Base-by-base conservation (phyloP, 1,140 invertebrate genomes). In the Intoshia linei region DNA sequence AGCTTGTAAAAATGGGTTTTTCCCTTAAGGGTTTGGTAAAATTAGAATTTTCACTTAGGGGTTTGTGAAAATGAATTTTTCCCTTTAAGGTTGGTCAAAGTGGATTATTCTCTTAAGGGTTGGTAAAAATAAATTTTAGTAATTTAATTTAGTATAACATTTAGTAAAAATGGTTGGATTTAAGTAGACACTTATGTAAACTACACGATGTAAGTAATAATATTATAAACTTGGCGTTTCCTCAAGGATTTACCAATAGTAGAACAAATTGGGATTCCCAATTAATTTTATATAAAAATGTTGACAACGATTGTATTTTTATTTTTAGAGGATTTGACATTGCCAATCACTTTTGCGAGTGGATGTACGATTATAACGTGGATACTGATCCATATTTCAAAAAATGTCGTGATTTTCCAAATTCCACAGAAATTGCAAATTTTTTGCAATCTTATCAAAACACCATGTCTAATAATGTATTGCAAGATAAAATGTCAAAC, bases 281-380 rank as follows among this genome's bases (percentile, higher is more conserved):
- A 10, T n/a, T n/a, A 10, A n/a, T n/a, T 27, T 7, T 27, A n/a
- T 7, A 32, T 18, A 32, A 11, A 32, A 18, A 7, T 6, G 6
- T 21, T 24, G 17, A 24, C 6, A 6, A 38, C 31, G 36, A 18
- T 38, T 38, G 6, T 7, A 36, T 29, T 13, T 32, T 33, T 15
- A 18, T 34, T 47, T 40, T 31, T 46, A 60, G 81, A 41, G 77
- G 72, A 1, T 92, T 81, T 61, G 83, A 92, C 57, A 61, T 93
- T 37, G 83, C 77, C 3, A 92, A 92, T 59, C 81, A 92, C 50
- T 84, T 90, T 52, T 66, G 74, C 42, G 81, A 92, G 57, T 90
- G 78, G 77, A 68, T 67, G 5, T 83, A 75, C 53, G 74, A 87
- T 49, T 90, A 93, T 52, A 73, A 68, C 0, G 65, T 67, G 36